Base-by-base conservation (phyloP, 2,797 vertebrate species). In the Sorex maritimensis region DNA sequence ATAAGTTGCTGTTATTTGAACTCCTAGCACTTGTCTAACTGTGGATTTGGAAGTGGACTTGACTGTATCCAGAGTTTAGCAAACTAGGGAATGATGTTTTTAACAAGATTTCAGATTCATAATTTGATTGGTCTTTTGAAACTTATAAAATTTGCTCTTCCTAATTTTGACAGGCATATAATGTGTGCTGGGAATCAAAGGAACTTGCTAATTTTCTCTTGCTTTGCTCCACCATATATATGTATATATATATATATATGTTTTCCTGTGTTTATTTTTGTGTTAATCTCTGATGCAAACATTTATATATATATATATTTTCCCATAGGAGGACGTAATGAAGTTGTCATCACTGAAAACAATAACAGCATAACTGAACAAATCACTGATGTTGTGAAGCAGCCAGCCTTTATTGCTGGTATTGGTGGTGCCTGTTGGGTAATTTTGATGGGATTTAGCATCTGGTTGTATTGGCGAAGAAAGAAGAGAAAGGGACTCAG, bases 401-500 rank as follows among this genome's bases (percentile, higher is more conserved):
- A 99, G 96, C 99, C 99, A 41, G 99, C 99, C 87, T 99, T 99
- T 96, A 99, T 99, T 85, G 99, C 99, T 12, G 99, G 99, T 73
- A 99, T 99, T 3, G 99, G 99, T 94, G 99, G 99, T 28, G 99
- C 99, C 38, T 99, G 99, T 97, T 99, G 99, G 99, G 99, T 99
- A 97, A 99, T 99, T 97, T 98, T 99, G 95, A 99, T 99, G 99
- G 99, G 99, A 88, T 99, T 99, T 98, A 99, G 99, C 98, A 99
- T 99, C 98, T 99, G 99, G 99, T 98, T 99, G 0, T 99, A 99
- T 97, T 99, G 99, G 99, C 97, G 99, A 97, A 99, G 99, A 96
- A 99, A 99, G 99, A 99, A 99, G 98, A 99, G 99, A 97, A 99
- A 99, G 99, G 99, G 99, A 23, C 99, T 99, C 96, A 99, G 99